phyloP scores from a whole-genome alignment of 1,140 invertebrate genomes.

The Macrobrachium rosenbergii region DNA sequence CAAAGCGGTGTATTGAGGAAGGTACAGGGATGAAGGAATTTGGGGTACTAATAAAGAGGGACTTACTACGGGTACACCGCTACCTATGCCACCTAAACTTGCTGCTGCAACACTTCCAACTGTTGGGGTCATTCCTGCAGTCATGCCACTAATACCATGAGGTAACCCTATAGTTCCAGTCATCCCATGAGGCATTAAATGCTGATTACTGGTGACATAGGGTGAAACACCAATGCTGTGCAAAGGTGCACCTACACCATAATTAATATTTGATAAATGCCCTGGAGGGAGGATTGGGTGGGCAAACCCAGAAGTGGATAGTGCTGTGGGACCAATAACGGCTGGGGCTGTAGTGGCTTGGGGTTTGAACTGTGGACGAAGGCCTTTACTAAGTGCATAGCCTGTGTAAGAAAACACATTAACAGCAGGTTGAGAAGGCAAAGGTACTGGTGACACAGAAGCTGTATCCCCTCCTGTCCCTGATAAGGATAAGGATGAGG shows the following conservation, averaged over 20 bases:
- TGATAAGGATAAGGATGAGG: conserved; percentile 60
- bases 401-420: conserved; percentile 84
- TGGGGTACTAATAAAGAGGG: conserved; percentile 50
- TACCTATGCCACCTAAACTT: conserved; percentile 38
- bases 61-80: conserved; percentile 41
- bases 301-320: conserved; percentile 63
- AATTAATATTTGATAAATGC: conserved; percentile 37
- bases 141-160: conserved; percentile 46
- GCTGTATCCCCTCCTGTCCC: conserved; percentile 44
- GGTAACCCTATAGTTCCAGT: conserved; percentile 40
- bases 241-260: conserved; percentile 38
- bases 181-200: conserved; percentile 44
- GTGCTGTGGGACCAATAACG: conserved; percentile 67
- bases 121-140: conserved; percentile 32
- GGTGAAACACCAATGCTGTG: conserved; percentile 38
- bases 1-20: conserved; percentile 61
- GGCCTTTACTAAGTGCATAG: conserved; percentile 78
- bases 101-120: conserved; percentile 42
- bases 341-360: conserved; percentile 66
- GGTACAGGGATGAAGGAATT: conserved; percentile 55
- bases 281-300: conserved; percentile 54
- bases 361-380: conserved; percentile 55
- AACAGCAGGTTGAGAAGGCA: conserved; percentile 68
- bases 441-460: conserved; percentile 32
- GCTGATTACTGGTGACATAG: conserved; percentile 42